Conservation (phyloP, 2,113 vertebrate genomes). For the Tapirus terrestris region DNA sequence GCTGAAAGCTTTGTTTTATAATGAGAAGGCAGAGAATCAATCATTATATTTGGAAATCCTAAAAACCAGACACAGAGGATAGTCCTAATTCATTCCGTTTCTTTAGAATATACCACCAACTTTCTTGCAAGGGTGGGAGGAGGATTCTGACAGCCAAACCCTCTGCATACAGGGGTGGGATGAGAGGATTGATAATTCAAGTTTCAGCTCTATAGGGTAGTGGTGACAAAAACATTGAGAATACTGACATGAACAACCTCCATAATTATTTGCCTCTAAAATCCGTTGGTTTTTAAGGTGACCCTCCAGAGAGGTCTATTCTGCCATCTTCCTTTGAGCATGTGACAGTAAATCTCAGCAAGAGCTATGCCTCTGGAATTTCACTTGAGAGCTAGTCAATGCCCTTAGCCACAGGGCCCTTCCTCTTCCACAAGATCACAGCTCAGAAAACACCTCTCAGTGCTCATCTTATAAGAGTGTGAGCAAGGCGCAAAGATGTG, state of each 20-base stretch:
- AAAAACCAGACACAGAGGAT: not conserved
- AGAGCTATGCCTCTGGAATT: not conserved
- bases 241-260: not conserved
- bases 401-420: not conserved
- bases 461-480: not conserved
- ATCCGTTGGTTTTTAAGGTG: not conserved
- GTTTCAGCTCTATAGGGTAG: not conserved
- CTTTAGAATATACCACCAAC: not conserved
- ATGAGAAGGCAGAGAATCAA: not conserved
- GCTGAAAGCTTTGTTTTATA: not conserved
- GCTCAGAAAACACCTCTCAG: slow-evolving; percentile 34
- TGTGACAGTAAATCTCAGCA: not conserved
- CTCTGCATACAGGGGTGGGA: not conserved
- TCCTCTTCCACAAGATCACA: not conserved
- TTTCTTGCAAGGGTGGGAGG: not conserved
- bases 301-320: not conserved
- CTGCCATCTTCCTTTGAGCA: not conserved
- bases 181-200: not conserved
- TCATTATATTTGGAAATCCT: not conserved
- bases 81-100: not conserved
- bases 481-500: slow-evolving; percentile 44
- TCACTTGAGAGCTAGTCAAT: not conserved
- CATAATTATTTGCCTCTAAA: not conserved
- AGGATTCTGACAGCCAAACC: not conserved
- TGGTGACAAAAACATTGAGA: not conserved